Evolutionary conservation across 1,140 invertebrate genomes (phyloP).

Genomic region (Schmidtea mediterranea): DNA sequence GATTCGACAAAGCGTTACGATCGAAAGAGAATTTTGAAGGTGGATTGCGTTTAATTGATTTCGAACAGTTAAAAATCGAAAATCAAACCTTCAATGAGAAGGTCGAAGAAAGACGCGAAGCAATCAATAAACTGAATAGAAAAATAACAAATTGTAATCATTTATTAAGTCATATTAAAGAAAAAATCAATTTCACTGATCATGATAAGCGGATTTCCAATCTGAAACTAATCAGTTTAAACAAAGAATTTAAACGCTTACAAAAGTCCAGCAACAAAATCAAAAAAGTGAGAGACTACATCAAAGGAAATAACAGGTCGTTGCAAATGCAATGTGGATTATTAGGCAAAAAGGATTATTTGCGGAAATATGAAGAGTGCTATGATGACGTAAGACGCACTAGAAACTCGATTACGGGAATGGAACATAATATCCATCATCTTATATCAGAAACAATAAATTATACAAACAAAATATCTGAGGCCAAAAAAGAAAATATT

Average conservation of each 20-base stretch:
- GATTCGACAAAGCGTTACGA: too few species aligned
- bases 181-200: constrained; percentile 24
- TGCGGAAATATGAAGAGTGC: constrained; percentile 23
- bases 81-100: constrained; percentile 30
- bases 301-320: constrained; percentile 18
- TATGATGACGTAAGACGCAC: constrained; percentile 16
- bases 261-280: constrained; percentile 21
- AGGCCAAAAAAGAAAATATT: too few species aligned
- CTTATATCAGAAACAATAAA: too few species aligned
- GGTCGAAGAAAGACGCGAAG: constrained; percentile 25
- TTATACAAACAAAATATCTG: too few species aligned
- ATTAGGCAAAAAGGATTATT: constrained; percentile 19
- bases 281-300: constrained; percentile 21
- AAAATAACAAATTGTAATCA: constrained; percentile 28
- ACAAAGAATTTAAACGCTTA: constrained; percentile 16
- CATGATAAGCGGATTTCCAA: constrained; percentile 16
- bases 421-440: too few species aligned
- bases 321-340: constrained; percentile 23
- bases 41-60: constrained; percentile 27
- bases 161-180: constrained; percentile 25
- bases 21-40: constrained; percentile 23
- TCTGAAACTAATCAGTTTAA: neutral
- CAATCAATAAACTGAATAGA: constrained; percentile 24
- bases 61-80: constrained; percentile 29
- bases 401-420: too few species aligned